Evolutionary conservation across 2,888 invertebrate genomes (phyloP).

Genomic region (Hemicrepidius hirtus): DNA sequence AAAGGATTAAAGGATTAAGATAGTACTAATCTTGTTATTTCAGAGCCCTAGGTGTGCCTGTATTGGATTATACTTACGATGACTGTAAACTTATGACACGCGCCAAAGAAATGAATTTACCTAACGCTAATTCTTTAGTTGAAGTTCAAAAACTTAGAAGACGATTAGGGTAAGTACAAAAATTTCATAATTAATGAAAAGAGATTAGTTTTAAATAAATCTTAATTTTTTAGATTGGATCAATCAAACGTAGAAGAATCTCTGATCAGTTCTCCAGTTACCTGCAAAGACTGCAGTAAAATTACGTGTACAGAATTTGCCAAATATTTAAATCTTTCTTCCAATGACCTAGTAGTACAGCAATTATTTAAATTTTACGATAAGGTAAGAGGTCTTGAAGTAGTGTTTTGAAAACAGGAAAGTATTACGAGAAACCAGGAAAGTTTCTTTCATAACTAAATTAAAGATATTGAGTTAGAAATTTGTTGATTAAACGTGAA

Average conservation of each 20-base stretch:
- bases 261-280: constrained; percentile 68
- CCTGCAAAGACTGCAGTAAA: constrained; percentile 68
- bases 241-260: constrained; percentile 75
- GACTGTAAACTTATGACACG: constrained; percentile 90
- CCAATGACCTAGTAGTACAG: constrained; percentile 74
- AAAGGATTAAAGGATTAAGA: background rate
- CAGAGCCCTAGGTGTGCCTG: constrained; percentile 89
- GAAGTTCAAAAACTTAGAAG: constrained; percentile 87
- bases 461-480: too few relatives aligned
- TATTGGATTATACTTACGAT: constrained; percentile 93
- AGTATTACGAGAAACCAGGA: too few relatives aligned
- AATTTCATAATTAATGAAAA: too few relatives aligned
- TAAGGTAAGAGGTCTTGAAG: constrained; percentile 74
- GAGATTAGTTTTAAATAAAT: too few relatives aligned
- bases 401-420: too few relatives aligned
- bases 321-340: constrained; percentile 77
- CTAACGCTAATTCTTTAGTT: constrained; percentile 82
- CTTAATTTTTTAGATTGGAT: constrained; percentile 73
- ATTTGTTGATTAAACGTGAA: too few relatives aligned
- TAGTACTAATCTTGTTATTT: constrained; percentile 41
- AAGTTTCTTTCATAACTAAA: too few relatives aligned
- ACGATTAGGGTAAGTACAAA: constrained; percentile 82
- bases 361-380: constrained; percentile 81
- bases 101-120: constrained; percentile 89
- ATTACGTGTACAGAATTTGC: constrained; percentile 76